Percentiles rank a stretch among this genome's conserved stretches.
phyloP scores from a whole-genome alignment of 2,888 invertebrate species.

The Emmelina monodactyla region DNA sequence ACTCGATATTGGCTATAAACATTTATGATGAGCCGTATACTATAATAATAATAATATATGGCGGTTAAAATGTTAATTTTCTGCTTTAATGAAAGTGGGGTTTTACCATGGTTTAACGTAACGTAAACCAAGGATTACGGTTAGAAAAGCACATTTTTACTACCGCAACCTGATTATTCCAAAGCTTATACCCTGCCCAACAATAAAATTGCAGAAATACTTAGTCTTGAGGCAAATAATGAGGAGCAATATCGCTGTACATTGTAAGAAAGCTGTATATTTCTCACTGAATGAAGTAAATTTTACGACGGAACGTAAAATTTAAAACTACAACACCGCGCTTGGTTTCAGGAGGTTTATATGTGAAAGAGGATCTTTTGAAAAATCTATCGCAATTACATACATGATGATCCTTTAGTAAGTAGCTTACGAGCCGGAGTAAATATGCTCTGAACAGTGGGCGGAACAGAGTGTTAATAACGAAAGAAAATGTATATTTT shows the following conservation, averaged over 20 bases:
- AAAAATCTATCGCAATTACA: too few relatives aligned
- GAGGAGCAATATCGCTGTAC: not conserved
- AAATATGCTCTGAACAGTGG: too few relatives aligned
- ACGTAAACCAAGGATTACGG: constrained; percentile 52
- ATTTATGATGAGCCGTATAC: constrained; percentile 36
- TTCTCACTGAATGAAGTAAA: not conserved
- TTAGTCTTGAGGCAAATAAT: not conserved
- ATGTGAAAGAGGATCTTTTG: too few relatives aligned
- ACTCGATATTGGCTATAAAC: constrained; percentile 33
- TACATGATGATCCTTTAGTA: too few relatives aligned
- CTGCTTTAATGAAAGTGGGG: constrained; percentile 54
- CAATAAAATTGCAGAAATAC: not conserved
- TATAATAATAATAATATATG: constrained; percentile 48
- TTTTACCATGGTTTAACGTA: constrained; percentile 52
- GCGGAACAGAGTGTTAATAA: too few relatives aligned
- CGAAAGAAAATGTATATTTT: too few relatives aligned
- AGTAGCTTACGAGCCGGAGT: too few relatives aligned
- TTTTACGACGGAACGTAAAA: not conserved
- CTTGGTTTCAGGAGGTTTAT: too few relatives aligned
- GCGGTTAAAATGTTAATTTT: constrained; percentile 62
- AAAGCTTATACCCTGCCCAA: constrained; percentile 13
- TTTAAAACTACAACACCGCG: not conserved
- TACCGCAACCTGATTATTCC: constrained; percentile 39
- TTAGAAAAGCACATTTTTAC: constrained; percentile 45
- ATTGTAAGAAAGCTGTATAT: not conserved